Evolutionary conservation across 2,888 invertebrate species (phyloP), one percentile per base, ranked within the genome.

Genomic region (Cloeon dipterum): DNA sequence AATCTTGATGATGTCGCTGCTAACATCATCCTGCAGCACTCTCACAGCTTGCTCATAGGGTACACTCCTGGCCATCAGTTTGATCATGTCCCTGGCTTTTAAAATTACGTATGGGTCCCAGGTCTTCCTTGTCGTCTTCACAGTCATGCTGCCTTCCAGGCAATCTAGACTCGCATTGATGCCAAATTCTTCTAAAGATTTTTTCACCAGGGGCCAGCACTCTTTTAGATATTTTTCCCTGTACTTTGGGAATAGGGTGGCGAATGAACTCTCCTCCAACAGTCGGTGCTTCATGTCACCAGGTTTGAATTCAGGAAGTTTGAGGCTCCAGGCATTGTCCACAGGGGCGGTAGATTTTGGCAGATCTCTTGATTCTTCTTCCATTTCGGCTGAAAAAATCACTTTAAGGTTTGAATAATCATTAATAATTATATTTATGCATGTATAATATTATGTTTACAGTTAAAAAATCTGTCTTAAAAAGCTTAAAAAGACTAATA

Each of bases 101-200:
- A 99, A 67, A 32, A 98, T 85, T 37, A 93, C 81, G 47, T 81
- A 96, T 0, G 98, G 98, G 62, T 99, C 98, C 89, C 89, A 98
- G 1, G 96, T 96, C 63, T 94, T 93, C 37, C 82, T 65, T 0
- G 93, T 93, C 0, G 98, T 98, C 54, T 67, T 69, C 0, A 99
- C 98, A 1, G 76, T 73, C 78, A 99, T 82, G 48, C 86, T 89
- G 29, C 96, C 74, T 63, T 94, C 93, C 4, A 93, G 67, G 3
- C 91, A 62, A 59, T 96, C 94, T 43, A 96, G 58, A 50, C 93
- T 89, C 0, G 82, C 86, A 49, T 75, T 73, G 8, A 96, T 57
- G 45, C 70, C 66, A 54, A 83, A 70, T 47, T 85, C 82, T 20
- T 64, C 64, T 16, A 98, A 57, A 1, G 74, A 66, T 57, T 88